Percentiles rank a stretch among this genome's conserved stretches.
These are phyloP conservation scores for Argyra leucocephala DNA, from an alignment of 2,888 invertebrate species.

Conservation along the genomic window DNA sequence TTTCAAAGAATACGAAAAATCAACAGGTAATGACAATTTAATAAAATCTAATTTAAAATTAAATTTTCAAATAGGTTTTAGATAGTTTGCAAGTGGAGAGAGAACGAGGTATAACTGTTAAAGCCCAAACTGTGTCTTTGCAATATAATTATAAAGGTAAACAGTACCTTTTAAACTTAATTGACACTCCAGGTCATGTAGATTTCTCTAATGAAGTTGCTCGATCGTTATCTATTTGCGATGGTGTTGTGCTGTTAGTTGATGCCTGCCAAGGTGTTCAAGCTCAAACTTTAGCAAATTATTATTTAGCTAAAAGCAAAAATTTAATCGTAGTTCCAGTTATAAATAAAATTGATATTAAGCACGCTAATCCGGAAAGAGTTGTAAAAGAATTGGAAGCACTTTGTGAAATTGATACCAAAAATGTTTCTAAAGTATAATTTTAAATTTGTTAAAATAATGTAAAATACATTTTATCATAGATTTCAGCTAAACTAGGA, in stretches of 20 bases:
- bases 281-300: conserved; percentile 97
- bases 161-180: conserved; percentile 79
- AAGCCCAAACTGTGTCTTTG: conserved; percentile 91
- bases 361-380: conserved; percentile 75
- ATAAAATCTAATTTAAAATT: not conserved
- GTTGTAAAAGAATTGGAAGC: conserved; percentile 68
- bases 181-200: conserved; percentile 97
- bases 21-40: conserved; percentile 46
- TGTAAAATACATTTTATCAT: conserved; percentile 11
- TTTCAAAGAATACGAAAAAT: conserved; percentile 54
- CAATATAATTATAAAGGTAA: conserved; percentile 56
- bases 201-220: conserved; percentile 94
- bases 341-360: conserved; percentile 92
- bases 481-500: conserved; percentile 86
- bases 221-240: conserved; percentile 82
- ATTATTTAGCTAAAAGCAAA: conserved; percentile 75
- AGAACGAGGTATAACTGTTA: conserved; percentile 96
- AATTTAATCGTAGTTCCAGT: conserved; percentile 81
- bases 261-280: conserved; percentile 95
- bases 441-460: not conserved
- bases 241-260: conserved; percentile 87
- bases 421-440: conserved; percentile 61
- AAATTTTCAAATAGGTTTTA: conserved; percentile 42
- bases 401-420: conserved; percentile 70
- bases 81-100: conserved; percentile 78